These are phyloP conservation scores for Nesometra sesokonis DNA, from an alignment of 35 echinoderm and acorn worm genomes.

Conservation along the genomic window DNA sequence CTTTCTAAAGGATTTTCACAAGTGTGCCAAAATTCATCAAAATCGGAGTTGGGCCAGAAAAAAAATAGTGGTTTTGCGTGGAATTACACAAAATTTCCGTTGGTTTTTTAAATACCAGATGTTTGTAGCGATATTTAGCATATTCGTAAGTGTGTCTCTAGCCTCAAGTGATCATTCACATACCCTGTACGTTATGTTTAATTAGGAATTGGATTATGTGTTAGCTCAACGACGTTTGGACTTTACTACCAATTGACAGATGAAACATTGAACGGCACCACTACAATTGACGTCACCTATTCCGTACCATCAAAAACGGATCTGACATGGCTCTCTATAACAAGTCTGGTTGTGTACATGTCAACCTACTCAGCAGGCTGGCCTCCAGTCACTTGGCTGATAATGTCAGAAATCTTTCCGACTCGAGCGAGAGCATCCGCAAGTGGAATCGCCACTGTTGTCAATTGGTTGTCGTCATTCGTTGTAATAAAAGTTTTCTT, in stretches of 20 bases:
- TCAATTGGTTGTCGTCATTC: slow-evolving; percentile 76
- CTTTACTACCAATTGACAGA: slow-evolving; percentile 56
- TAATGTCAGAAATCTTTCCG: slow-evolving; percentile 97
- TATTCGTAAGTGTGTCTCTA: no score
- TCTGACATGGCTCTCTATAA: slow-evolving; percentile 52
- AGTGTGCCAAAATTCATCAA: no score
- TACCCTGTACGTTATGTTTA: not conserved
- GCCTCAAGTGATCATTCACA: no score
- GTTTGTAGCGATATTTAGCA: no score
- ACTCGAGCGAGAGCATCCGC: slow-evolving; percentile 64
- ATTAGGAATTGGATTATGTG: slow-evolving; percentile 51
- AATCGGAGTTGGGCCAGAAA: no score
- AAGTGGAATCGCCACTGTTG: slow-evolving; percentile 55
- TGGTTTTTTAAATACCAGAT: no score
- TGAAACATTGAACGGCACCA: not conserved
- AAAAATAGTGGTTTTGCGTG: no score
- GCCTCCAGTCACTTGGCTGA: slow-evolving; percentile 73
- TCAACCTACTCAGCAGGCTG: slow-evolving; percentile 62
- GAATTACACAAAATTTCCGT: no score
- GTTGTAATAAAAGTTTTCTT: slow-evolving; percentile 61
- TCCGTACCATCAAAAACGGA: not conserved
- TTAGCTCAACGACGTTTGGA: slow-evolving; percentile 72
- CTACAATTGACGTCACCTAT: not conserved
- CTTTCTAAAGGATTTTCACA: no score
- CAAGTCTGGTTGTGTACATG: slow-evolving; percentile 72